These are phyloP conservation scores for Rhinolophus sinicus DNA, from an alignment of 2,113 vertebrate species.

Conservation along the genomic window DNA sequence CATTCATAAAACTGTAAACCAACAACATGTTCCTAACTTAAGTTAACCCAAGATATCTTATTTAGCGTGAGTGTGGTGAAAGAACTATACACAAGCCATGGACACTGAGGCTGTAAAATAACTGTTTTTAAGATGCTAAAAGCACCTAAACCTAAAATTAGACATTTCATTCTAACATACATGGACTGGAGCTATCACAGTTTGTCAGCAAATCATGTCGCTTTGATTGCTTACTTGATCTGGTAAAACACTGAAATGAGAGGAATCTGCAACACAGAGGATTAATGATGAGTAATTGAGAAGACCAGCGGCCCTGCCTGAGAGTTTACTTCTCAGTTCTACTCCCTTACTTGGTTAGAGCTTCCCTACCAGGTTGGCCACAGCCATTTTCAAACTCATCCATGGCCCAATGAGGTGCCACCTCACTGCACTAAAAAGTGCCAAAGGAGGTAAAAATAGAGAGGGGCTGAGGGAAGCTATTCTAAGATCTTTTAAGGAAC, in stretches of 20 bases:
- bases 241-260: not conserved
- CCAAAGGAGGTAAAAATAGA: not conserved
- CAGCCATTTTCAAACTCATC: not conserved
- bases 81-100: not conserved
- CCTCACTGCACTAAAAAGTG: not conserved
- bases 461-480: rapidly evolving
- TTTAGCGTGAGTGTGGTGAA: not conserved
- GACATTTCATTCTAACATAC: not conserved
- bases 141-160: not conserved
- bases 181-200: not conserved
- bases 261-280: not conserved
- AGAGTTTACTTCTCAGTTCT: not conserved
- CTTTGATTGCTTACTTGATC: not conserved
- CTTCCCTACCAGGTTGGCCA: not conserved
- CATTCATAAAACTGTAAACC: conserved; percentile 47
- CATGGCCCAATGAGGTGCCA: not conserved
- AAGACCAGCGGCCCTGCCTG: not conserved
- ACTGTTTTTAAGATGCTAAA: not conserved
- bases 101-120: conserved; percentile 15
- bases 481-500: not conserved
- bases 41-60: not conserved
- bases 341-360: no score
- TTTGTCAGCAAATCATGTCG: not conserved
- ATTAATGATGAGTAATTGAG: not conserved
- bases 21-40: not conserved